These are phyloP conservation scores for Caenorhabditis sinica DNA, from an alignment of 2,888 invertebrate species.

Conservation along the genomic window DNA sequence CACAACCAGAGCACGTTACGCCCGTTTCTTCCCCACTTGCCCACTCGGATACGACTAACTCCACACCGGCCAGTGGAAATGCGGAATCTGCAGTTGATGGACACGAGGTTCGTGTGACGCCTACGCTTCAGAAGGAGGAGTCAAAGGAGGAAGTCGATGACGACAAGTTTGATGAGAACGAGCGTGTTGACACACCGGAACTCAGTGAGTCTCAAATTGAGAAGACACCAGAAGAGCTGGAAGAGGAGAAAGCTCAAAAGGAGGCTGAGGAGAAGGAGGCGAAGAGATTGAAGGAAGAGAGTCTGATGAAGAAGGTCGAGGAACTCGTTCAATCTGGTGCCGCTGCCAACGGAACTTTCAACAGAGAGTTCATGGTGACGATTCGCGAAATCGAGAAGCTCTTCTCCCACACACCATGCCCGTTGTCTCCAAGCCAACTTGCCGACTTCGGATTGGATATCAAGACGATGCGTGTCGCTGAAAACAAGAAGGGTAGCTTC, in stretches of 20 bases:
- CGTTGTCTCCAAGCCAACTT: slow-evolving; percentile 59
- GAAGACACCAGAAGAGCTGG: slow-evolving; percentile 62
- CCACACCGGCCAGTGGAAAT: slow-evolving; percentile 23
- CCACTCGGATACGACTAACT: slow-evolving; percentile 2
- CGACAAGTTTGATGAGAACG: slow-evolving; percentile 55
- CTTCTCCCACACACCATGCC: slow-evolving; percentile 68
- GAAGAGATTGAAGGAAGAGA: slow-evolving; percentile 40
- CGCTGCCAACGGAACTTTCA: slow-evolving; percentile 57
- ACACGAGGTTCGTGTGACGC: slow-evolving; percentile 2
- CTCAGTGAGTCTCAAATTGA: slow-evolving; percentile 15
- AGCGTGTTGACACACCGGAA: slow-evolving; percentile 19
- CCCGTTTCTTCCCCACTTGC: slow-evolving; percentile 19
- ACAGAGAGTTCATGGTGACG: slow-evolving; percentile 70
- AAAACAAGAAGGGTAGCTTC: slow-evolving; percentile 67
- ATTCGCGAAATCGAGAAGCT: slow-evolving; percentile 71
- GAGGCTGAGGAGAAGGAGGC: slow-evolving; percentile 66
- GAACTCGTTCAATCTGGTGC: slow-evolving; percentile 29
- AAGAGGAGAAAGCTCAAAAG: slow-evolving; percentile 50
- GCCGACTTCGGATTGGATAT: slow-evolving; percentile 70
- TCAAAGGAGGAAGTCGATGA: slow-evolving; percentile 51
- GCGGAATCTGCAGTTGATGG: slow-evolving; percentile 2
- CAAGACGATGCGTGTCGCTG: slow-evolving; percentile 67
- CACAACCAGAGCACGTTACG: not conserved
- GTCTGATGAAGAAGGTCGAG: slow-evolving; percentile 40
- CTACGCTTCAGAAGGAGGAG: slow-evolving; percentile 40